Evolutionary conservation across 1,140 invertebrate genomes (phyloP).

Genomic region (Octopus sinensis): DNA sequence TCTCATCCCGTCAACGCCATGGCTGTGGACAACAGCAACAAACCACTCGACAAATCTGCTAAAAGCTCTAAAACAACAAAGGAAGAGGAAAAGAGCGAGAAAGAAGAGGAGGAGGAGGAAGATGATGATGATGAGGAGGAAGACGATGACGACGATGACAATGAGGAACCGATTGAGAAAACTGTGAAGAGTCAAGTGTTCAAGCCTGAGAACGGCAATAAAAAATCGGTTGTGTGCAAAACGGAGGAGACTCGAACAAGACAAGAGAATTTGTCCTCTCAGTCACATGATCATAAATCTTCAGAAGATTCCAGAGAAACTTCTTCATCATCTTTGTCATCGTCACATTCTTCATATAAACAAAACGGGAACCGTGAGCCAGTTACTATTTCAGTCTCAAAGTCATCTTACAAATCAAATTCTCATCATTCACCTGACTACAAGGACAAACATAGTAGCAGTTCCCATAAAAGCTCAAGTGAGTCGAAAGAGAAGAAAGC

Average conservation of each 20-base stretch:
- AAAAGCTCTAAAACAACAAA: background rate
- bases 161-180: background rate
- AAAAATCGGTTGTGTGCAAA: background rate
- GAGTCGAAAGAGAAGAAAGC: background rate
- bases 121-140: background rate
- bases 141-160: background rate
- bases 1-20: background rate
- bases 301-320: background rate
- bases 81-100: background rate
- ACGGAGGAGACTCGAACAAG: background rate
- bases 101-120: background rate
- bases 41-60: too few relatives aligned
- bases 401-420: background rate
- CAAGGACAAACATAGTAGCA: background rate
- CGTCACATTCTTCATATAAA: background rate
- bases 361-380: background rate
- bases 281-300: background rate
- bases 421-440: background rate
- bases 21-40: background rate
- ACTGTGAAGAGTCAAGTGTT: conserved; percentile 6
- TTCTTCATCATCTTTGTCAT: conserved; percentile 3
- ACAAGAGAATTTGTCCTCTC: background rate
- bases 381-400: background rate
- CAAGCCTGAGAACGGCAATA: background rate
- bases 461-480: background rate